phyloP scores from a whole-genome alignment of 1,140 invertebrate genomes.

The Hycleus cichorii region DNA sequence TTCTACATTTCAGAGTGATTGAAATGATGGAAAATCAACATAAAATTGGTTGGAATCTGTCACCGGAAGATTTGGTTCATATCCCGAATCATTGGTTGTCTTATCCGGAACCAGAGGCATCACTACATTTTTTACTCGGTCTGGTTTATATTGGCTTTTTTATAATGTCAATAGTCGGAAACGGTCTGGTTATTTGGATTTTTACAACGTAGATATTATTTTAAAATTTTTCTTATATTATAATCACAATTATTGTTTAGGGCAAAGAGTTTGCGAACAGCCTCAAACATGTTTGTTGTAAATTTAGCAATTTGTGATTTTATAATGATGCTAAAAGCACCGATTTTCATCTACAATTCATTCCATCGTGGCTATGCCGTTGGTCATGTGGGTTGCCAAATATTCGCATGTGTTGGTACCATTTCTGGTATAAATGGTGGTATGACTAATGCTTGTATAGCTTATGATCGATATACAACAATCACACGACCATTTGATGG shows the following conservation, averaged over 20 bases:
- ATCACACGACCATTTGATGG: slow-evolving; percentile 77
- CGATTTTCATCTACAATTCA: slow-evolving; percentile 82
- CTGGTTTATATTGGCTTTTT: slow-evolving; percentile 73
- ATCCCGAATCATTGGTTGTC: slow-evolving; percentile 76
- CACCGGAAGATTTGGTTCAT: slow-evolving; percentile 61
- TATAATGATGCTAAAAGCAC: slow-evolving; percentile 80
- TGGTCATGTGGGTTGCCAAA: slow-evolving; percentile 65
- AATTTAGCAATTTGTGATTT: slow-evolving; percentile 82
- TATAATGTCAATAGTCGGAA: slow-evolving; percentile 68
- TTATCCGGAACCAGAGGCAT: slow-evolving; percentile 69
- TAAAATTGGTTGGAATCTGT: slow-evolving; percentile 63
- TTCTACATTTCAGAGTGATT: not conserved
- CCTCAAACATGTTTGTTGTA: slow-evolving; percentile 84
- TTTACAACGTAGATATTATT: slow-evolving; percentile 61
- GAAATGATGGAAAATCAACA: not conserved
- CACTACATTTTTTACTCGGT: slow-evolving; percentile 73
- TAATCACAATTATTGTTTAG: slow-evolving; percentile 44
- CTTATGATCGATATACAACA: slow-evolving; percentile 54
- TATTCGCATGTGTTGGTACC: slow-evolving; percentile 69
- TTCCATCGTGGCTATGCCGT: slow-evolving; percentile 68
- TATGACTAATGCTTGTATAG: slow-evolving; percentile 65
- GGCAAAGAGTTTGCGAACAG: slow-evolving; percentile 72
- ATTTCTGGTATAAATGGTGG: slow-evolving; percentile 71
- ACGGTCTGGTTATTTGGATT: slow-evolving; percentile 82
- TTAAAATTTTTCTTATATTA: not conserved